A percentile compares a stretch with the other conserved stretches of the same genome.
These are phyloP conservation scores for Lepidocyrtoides sp. DNA, from an alignment of 2,888 invertebrate genomes.

Conservation along the genomic window DNA sequence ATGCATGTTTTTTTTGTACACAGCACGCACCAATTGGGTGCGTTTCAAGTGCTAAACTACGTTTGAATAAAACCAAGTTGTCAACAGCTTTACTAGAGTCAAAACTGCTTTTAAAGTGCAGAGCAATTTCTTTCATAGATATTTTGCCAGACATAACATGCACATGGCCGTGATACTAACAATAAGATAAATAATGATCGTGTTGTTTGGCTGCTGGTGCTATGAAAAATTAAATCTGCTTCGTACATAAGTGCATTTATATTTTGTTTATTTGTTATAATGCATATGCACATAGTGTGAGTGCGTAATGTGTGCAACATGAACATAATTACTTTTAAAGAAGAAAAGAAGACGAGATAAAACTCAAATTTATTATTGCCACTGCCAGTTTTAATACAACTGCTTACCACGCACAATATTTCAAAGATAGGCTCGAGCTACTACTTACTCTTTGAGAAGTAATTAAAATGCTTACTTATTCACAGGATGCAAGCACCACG, in stretches of 20 bases:
- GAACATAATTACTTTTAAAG: conserved; percentile 29
- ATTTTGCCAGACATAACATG: too few relatives aligned
- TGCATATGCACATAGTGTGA: neutral
- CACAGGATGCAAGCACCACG: conserved; percentile 2
- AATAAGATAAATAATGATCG: too few relatives aligned
- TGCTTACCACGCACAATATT: conserved; percentile 28
- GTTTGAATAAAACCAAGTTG: conserved; percentile 25
- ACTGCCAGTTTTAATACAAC: neutral
- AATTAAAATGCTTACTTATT: conserved; percentile 22
- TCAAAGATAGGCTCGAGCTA: conserved; percentile 10
- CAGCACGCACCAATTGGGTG: neutral
- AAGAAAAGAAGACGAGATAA: conserved; percentile 51
- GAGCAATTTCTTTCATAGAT: too few relatives aligned
- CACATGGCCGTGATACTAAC: too few relatives aligned
- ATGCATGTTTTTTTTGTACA: too few relatives aligned
- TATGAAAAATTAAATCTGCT: too few relatives aligned
- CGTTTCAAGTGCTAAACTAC: too few relatives aligned
- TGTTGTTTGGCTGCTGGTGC: too few relatives aligned
- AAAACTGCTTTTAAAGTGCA: too few relatives aligned
- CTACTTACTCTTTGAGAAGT: neutral
- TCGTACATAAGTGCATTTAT: too few relatives aligned
- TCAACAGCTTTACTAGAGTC: conserved; percentile 56
- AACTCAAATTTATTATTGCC: conserved; percentile 63
- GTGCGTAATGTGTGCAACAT: neutral
- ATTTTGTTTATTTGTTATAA: too few relatives aligned